These are phyloP conservation scores for Torymus auratus DNA, from an alignment of 2,888 invertebrate genomes.

Conservation along the genomic window DNA sequence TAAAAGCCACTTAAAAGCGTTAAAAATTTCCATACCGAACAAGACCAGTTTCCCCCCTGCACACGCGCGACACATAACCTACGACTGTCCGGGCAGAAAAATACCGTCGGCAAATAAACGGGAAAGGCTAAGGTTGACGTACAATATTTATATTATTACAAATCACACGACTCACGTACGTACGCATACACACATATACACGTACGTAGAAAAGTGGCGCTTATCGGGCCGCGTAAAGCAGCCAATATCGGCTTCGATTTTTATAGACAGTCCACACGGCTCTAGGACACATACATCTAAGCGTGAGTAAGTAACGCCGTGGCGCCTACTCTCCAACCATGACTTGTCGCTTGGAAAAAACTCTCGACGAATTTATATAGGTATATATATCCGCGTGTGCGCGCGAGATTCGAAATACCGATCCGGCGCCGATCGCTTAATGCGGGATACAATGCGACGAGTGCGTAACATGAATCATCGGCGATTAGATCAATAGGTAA, in stretches of 20 bases:
- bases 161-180: neutral
- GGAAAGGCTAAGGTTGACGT: constrained; percentile 18
- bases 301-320: neutral
- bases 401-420: neutral
- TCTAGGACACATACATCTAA: neutral
- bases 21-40: constrained; percentile 8
- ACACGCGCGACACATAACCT: too few species aligned
- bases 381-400: neutral
- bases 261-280: constrained; percentile 11
- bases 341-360: neutral
- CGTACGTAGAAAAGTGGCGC: neutral
- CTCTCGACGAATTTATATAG: constrained; percentile 21
- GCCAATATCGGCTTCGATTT: constrained; percentile 4
- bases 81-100: neutral
- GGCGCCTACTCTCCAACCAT: neutral
- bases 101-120: neutral
- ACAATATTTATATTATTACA: constrained; percentile 27
- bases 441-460: constrained; percentile 9
- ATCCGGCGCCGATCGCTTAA: neutral
- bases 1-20: neutral
- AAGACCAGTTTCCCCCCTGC: neutral
- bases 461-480: constrained; percentile 52
- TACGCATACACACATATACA: too few species aligned
- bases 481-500: constrained; percentile 57
- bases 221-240: neutral